These are phyloP conservation scores for Tanaodytes sp. DNA, from an alignment of 2,888 invertebrate genomes.

Conservation along the genomic window DNA sequence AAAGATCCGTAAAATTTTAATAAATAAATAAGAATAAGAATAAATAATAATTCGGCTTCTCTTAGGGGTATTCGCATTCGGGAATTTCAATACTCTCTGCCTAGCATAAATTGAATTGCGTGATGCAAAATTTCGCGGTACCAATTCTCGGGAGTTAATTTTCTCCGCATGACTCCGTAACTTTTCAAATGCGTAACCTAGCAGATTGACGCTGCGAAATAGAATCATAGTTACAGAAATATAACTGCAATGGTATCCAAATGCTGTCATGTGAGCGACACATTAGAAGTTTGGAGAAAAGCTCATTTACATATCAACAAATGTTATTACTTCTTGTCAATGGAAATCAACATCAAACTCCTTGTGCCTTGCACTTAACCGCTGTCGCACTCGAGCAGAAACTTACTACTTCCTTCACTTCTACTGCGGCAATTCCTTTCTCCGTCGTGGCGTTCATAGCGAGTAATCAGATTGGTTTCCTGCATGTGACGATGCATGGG, in stretches of 20 bases:
- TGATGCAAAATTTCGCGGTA: too few species aligned
- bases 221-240: conserved; percentile 11
- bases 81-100: too few species aligned
- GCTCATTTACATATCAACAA: conserved; percentile 65
- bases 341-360: conserved; percentile 62
- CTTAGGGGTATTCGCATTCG: too few species aligned
- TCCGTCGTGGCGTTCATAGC: conserved; percentile 28
- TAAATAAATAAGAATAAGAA: too few species aligned
- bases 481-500: conserved; percentile 37
- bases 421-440: conserved; percentile 45
- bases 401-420: conserved; percentile 48
- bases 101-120: too few species aligned
- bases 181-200: background rate
- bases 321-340: conserved; percentile 64
- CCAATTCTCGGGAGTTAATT: too few species aligned
- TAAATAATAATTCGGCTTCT: too few species aligned
- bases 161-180: too few species aligned
- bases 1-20: too few species aligned
- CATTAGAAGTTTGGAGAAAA: conserved; percentile 59
- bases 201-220: conserved; percentile 7
- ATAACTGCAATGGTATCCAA: conserved; percentile 29
- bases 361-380: conserved; percentile 46
- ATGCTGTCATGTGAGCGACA: conserved; percentile 37
- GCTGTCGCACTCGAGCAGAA: conserved; percentile 39
- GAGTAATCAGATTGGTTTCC: conserved; percentile 51